Conservation (phyloP, 1,140 invertebrate genomes). For the Bombus vancouverensis region DNA sequence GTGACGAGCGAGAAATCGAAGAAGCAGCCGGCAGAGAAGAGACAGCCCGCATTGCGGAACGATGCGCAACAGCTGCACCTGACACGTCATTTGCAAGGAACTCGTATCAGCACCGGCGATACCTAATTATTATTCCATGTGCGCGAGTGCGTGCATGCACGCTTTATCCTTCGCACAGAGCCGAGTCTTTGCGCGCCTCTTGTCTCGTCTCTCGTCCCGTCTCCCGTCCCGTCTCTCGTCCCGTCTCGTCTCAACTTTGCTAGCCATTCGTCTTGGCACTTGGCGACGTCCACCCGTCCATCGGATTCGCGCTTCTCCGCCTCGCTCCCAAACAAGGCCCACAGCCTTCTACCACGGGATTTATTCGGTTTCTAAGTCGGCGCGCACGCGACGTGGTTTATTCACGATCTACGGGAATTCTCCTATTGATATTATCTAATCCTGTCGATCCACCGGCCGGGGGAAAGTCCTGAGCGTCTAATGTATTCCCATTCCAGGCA, state of each 20-base stretch:
- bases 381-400: constrained; percentile 51
- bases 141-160: constrained; percentile 64
- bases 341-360: constrained; percentile 6
- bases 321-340: constrained; percentile 26
- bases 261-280: constrained; percentile 42
- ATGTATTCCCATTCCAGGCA: constrained; percentile 31
- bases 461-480: constrained; percentile 25
- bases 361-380: constrained; percentile 43
- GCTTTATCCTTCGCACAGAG: constrained; percentile 46
- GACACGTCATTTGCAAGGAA: constrained; percentile 80
- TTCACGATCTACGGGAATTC: constrained; percentile 40
- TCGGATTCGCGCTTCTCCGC: constrained; percentile 19
- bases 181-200: constrained; percentile 22
- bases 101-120: constrained; percentile 75
- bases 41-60: constrained; percentile 78
- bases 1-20: constrained; percentile 2
- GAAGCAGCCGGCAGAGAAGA: constrained; percentile 41
- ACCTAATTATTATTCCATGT: constrained; percentile 79
- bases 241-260: not conserved
- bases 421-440: constrained; percentile 51
- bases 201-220: no score
- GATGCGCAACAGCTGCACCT: constrained; percentile 80
- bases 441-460: not conserved
- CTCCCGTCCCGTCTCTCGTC: not conserved
- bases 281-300: not conserved